phyloP scores from a whole-genome alignment of 2,888 invertebrate species.

The Oscheius sp. region DNA sequence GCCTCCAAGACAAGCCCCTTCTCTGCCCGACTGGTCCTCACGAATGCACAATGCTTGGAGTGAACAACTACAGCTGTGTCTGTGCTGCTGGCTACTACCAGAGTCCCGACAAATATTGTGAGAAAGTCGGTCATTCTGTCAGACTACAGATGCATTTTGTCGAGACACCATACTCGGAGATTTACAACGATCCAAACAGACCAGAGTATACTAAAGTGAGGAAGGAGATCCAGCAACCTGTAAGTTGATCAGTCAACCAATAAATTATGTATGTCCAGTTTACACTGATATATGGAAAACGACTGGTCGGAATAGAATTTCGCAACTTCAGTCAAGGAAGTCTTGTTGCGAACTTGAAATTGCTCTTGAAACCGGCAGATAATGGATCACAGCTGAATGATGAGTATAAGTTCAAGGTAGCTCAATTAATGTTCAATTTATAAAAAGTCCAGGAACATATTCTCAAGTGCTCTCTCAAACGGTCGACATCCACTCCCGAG shows the following conservation, averaged over 20 bases:
- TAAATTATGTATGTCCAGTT: slow-evolving; percentile 8
- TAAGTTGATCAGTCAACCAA: neutral
- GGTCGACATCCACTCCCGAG: neutral
- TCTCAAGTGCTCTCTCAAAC: slow-evolving; percentile 8
- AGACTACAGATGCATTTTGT: slow-evolving; percentile 28
- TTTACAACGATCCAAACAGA: slow-evolving; percentile 11
- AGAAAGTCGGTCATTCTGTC: slow-evolving; percentile 15
- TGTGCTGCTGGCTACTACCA: slow-evolving; percentile 28
- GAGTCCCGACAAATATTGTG: slow-evolving; percentile 13
- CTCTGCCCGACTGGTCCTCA: slow-evolving; percentile 26
- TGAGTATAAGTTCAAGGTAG: slow-evolving; percentile 27
- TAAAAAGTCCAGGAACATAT: slow-evolving; percentile 11
- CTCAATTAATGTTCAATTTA: neutral
- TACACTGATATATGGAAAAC: neutral
- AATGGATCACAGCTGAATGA: slow-evolving; percentile 9
- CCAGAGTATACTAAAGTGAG: slow-evolving; percentile 1
- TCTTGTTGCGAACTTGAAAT: slow-evolving; percentile 22
- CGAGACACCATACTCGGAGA: slow-evolving; percentile 33
- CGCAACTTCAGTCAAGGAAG: slow-evolving; percentile 33
- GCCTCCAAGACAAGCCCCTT: slow-evolving; percentile 20
- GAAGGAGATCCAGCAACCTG: slow-evolving; percentile 4
- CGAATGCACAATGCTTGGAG: slow-evolving; percentile 21
- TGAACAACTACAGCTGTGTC: slow-evolving; percentile 28
- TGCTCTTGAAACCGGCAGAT: slow-evolving; percentile 21
- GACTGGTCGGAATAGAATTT: slow-evolving; percentile 22